A percentile compares a stretch with the other conserved stretches of the same genome.
Conservation (phyloP, 2,113 vertebrate species). For the Prinia subflava region DNA sequence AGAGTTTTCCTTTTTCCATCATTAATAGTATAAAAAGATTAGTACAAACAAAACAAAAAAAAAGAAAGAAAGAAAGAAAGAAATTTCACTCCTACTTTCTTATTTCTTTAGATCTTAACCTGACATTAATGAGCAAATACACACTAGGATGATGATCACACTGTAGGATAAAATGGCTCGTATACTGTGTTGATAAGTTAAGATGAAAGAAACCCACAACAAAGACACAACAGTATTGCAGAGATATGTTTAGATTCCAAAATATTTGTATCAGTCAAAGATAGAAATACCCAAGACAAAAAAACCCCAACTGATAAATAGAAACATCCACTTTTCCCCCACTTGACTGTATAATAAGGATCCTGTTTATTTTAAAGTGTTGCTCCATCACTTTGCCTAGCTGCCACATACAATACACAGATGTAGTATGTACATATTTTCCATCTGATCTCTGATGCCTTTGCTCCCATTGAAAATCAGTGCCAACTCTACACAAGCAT, state of each 20-base stretch:
- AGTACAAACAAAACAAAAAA: slow-evolving; percentile 1
- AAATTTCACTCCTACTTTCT: background rate
- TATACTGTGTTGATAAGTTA: slow-evolving; percentile 70
- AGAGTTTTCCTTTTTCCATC: background rate
- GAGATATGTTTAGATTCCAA: slow-evolving; percentile 71
- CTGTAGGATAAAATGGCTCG: slow-evolving; percentile 48
- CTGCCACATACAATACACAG: slow-evolving; percentile 7
- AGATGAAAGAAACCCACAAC: slow-evolving; percentile 74
- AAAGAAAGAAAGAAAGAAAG: background rate
- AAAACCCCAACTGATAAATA: slow-evolving; percentile 43
- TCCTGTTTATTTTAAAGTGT: slow-evolving; percentile 33
- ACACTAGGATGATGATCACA: slow-evolving; percentile 56
- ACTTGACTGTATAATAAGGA: slow-evolving; percentile 47
- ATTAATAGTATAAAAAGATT: slow-evolving; percentile 27
- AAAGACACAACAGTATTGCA: slow-evolving; percentile 70
- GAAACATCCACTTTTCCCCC: slow-evolving; percentile 41
- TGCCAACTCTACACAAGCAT: background rate
- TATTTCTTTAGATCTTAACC: slow-evolving; percentile 54
- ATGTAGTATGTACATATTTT: slow-evolving; percentile 18
- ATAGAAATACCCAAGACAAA: slow-evolving; percentile 62
- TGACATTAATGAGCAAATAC: slow-evolving; percentile 63
- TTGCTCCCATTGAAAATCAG: background rate
- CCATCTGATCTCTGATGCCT: background rate
- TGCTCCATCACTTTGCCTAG: background rate
- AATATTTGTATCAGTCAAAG: slow-evolving; percentile 74